Percentiles rank a stretch among this genome's conserved stretches.
phyloP scores from a whole-genome alignment of 1,140 invertebrate species.

The Apis dorsata region DNA sequence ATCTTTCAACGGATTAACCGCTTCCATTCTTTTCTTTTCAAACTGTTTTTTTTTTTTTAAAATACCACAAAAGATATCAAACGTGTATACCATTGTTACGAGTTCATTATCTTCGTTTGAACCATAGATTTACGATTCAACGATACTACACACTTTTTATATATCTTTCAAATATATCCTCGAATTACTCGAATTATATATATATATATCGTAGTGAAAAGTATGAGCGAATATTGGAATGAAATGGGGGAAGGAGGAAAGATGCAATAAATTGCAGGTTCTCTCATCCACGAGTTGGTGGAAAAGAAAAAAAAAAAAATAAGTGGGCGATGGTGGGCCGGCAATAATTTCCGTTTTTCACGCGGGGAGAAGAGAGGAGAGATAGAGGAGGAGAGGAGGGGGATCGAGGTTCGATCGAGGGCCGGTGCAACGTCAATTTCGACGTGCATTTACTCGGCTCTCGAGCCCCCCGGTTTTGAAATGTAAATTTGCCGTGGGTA shows the following conservation, averaged over 20 bases:
- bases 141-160: too few species aligned
- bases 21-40: too few species aligned
- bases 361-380: neutral
- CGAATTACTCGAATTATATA: too few species aligned
- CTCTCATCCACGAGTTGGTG: neutral
- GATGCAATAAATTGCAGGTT: slow-evolving; percentile 5
- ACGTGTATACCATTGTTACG: too few species aligned
- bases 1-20: too few species aligned
- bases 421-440: slow-evolving; percentile 27
- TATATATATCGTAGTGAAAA: too few species aligned
- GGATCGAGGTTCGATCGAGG: slow-evolving; percentile 21
- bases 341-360: slow-evolving; percentile 17
- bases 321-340: neutral
- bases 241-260: neutral
- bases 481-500: slow-evolving; percentile 50
- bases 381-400: neutral
- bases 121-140: too few species aligned
- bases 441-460: slow-evolving; percentile 22
- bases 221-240: too few species aligned
- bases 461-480: slow-evolving; percentile 41
- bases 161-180: too few species aligned
- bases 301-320: neutral
- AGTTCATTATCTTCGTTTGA: too few species aligned
- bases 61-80: too few species aligned
- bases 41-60: too few species aligned